Conservation (phyloP, 2,888 invertebrate genomes). For the Megalurothrips usitatus region DNA sequence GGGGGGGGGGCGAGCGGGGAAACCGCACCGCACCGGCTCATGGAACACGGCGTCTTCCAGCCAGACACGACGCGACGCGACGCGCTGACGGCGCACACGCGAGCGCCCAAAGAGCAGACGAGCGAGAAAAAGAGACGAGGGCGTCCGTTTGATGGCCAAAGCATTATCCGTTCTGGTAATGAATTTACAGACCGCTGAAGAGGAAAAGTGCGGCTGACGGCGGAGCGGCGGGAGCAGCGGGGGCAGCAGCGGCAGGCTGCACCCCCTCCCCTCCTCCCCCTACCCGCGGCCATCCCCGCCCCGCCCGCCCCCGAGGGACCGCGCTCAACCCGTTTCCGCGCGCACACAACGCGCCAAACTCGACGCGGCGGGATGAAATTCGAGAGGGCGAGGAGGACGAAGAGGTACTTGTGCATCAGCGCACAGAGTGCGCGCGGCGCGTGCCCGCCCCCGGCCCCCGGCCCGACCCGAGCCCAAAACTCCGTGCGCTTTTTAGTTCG, state of each 20-base stretch:
- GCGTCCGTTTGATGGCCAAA: not conserved
- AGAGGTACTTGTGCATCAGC: constrained; percentile 7
- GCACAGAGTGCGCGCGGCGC: no score
- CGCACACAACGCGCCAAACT: not conserved
- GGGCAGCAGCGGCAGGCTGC: not conserved
- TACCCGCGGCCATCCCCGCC: not conserved
- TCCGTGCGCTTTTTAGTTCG: no score
- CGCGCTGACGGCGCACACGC: not conserved
- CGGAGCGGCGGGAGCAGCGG: not conserved
- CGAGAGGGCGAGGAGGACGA: not conserved
- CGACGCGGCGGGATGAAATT: not conserved
- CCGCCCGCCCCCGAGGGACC: not conserved
- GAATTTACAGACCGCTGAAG: not conserved
- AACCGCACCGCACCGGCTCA: no score
- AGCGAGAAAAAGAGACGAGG: not conserved
- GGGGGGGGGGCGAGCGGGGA: not conserved
- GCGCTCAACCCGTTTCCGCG: not conserved
- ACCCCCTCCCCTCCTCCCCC: not conserved
- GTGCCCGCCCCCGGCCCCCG: no score
- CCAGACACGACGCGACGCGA: no score
- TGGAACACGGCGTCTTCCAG: no score
- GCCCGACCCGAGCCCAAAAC: no score
- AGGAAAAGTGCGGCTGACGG: not conserved
- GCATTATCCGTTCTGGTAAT: not conserved
- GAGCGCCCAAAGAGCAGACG: not conserved